Evolutionary conservation across 2,888 invertebrate genomes (phyloP).

Genomic region (Monochamus alternatus): DNA sequence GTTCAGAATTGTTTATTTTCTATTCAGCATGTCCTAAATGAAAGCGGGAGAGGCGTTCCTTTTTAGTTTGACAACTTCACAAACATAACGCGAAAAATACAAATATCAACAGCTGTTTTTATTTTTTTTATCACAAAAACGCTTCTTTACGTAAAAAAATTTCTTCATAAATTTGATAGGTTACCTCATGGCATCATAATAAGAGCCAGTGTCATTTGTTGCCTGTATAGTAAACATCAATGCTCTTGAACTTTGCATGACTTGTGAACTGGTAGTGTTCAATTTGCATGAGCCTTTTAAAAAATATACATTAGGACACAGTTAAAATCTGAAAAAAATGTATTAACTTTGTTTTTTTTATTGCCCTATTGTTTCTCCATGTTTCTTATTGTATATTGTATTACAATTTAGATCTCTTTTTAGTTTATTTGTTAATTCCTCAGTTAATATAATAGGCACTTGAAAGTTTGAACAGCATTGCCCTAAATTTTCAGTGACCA

Average conservation of each 20-base stretch:
- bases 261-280: constrained; percentile 39
- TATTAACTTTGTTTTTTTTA: background rate
- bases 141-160: constrained; percentile 22
- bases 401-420: constrained; percentile 1
- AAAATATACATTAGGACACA: no score
- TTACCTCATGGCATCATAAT: constrained; percentile 27
- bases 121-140: constrained; percentile 26
- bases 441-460: no score
- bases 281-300: constrained; percentile 33
- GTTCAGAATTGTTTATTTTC: constrained; percentile 58
- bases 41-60: constrained; percentile 68
- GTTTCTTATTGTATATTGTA: background rate
- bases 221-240: constrained; percentile 55
- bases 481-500: constrained; percentile 8
- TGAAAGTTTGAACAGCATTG: background rate
- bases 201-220: constrained; percentile 28
- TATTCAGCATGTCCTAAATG: constrained; percentile 63
- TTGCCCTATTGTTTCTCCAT: constrained; percentile 11
- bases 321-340: constrained; percentile 1
- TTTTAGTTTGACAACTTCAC: constrained; percentile 55
- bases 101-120: constrained; percentile 52
- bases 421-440: no score
- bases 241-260: constrained; percentile 63
- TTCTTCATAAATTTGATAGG: constrained; percentile 23
- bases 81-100: constrained; percentile 49